Base-by-base conservation (phyloP, 2,888 invertebrate genomes). In the Agrotis exclamationis region DNA sequence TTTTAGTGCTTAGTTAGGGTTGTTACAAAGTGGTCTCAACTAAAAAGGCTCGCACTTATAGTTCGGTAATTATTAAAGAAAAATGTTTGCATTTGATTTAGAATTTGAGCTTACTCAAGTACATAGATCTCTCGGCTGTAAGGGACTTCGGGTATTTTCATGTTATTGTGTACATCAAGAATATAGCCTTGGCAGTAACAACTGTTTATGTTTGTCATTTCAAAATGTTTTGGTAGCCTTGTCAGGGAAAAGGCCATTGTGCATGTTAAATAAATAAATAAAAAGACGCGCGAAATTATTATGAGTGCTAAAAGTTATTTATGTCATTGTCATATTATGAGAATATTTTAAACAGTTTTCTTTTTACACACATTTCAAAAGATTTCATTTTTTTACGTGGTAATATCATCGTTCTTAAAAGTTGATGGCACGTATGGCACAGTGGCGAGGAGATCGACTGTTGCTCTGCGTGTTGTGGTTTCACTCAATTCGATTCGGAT, bases 221-320 rank as follows among this genome's bases (percentile, higher is more conserved):
- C 47, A n/a, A 48, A 71, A 54, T 64, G 18, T 75, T 59, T 79
- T 59, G 50, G 33, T 50, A 73, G 14, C 74, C 74, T 74, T n/a
- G 59, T 22, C 44, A 57, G 4, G 13, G 57, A 72, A 39, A 73
- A 48, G 28, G 51, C 13, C 13, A 63, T 44, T 58, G 47, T 53
- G 47, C n/a, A 28, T 62, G 20, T 16, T 20, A 45, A 54, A 54
- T 68, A 73, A 28, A 62, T 50, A 71, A 67, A 70, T 13, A 76
- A 70, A n/a, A 71, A 54, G 33, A 73, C 24, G 5, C 14, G 24
- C n/a, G n/a, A 33, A 65, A 39, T 56, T 44, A n/a, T 45, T 48
- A 45, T 59, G 45, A 56, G 22, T 56, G 16, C 20, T 39, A 7
- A 53, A 51, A 70, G 22, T 20, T 59, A 45, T 73, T 47, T 44